Evolutionary conservation across 2,113 vertebrate genomes (phyloP).

Genomic region (Myotis davidii): DNA sequence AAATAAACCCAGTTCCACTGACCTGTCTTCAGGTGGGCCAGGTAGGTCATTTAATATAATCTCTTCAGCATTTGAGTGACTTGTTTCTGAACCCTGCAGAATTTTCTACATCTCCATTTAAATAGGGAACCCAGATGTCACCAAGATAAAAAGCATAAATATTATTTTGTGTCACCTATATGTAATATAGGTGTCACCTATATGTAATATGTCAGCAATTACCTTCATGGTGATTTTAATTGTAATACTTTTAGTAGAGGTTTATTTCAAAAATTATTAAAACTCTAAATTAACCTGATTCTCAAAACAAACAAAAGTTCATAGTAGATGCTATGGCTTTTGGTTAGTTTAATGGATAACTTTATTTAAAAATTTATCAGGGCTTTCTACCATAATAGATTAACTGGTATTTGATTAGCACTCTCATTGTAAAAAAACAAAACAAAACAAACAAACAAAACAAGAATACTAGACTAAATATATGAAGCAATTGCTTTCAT

Average conservation of each 20-base stretch:
- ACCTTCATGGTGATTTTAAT: neutral
- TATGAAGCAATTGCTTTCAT: neutral
- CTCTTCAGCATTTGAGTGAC: neutral
- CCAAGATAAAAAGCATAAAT: neutral
- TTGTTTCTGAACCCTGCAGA: neutral
- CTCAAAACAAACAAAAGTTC: neutral
- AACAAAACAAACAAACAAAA: too few species aligned
- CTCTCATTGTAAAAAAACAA: neutral
- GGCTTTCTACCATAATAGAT: neutral
- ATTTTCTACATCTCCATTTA: neutral
- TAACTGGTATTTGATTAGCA: neutral
- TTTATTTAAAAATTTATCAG: neutral
- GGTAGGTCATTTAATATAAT: neutral
- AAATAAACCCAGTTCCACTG: neutral
- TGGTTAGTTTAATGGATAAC: neutral
- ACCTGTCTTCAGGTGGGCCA: neutral
- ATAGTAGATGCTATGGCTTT: neutral
- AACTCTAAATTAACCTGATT: neutral
- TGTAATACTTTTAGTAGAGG: neutral
- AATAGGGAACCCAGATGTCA: neutral
- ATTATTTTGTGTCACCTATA: neutral
- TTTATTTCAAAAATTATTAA: neutral
- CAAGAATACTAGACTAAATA: neutral
- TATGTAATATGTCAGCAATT: neutral
- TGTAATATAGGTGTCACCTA: neutral